A percentile compares a stretch with the other conserved stretches of the same genome.
These are phyloP conservation scores for Zoroaster sp. DNA, from an alignment of 53 echinoderm and acorn worm genomes.

Conservation along the genomic window DNA sequence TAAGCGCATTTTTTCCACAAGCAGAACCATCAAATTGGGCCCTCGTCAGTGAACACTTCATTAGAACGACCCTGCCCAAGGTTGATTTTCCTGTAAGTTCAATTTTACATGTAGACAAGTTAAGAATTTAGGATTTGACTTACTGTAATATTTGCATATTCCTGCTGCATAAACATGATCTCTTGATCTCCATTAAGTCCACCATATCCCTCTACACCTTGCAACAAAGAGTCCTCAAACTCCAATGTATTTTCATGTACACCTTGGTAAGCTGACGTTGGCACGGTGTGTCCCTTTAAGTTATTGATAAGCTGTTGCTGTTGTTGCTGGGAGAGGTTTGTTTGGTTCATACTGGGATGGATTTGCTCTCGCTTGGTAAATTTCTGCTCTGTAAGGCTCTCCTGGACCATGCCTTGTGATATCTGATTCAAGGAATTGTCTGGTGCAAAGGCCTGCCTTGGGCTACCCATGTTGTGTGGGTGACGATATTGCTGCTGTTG, in stretches of 20 bases:
- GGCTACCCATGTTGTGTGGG: slow-evolving; percentile 48
- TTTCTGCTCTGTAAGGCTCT: slow-evolving; percentile 39
- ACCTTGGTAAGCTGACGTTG: slow-evolving; percentile 1
- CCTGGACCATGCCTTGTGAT: slow-evolving; percentile 2
- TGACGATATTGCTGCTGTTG: slow-evolving; percentile 10
- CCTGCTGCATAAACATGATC: background rate
- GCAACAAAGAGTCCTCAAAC: background rate
- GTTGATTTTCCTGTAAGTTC: no score
- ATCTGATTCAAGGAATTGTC: slow-evolving; percentile 14
- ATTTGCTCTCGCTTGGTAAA: slow-evolving; percentile 28
- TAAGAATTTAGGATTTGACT: no score
- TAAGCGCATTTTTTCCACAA: no score
- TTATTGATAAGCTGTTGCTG: background rate
- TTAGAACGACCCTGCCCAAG: no score
- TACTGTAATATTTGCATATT: background rate
- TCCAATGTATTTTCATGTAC: background rate
- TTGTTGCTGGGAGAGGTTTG: background rate
- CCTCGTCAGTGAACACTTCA: no score
- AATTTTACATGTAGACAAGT: no score
- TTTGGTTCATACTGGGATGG: background rate
- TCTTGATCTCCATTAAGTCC: background rate
- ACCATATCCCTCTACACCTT: background rate
- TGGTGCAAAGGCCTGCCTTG: slow-evolving; percentile 46
- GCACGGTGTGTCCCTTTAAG: background rate
- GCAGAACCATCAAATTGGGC: no score